Percentiles rank a stretch among this genome's conserved stretches.
Evolutionary conservation across 1,140 invertebrate species (phyloP).

Genomic region (Cylas formicarius): DNA sequence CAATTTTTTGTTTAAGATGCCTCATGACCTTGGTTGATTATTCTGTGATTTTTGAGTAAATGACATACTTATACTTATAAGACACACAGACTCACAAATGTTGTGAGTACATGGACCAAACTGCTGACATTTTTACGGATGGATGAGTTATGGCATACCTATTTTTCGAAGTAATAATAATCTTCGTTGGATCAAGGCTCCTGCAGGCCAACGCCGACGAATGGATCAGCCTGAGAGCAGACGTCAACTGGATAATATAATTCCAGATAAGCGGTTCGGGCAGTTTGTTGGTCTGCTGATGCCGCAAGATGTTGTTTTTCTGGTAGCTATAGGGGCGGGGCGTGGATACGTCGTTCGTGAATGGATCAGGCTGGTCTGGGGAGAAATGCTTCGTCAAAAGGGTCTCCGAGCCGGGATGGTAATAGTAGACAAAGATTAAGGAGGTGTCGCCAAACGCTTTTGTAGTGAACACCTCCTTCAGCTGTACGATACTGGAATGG

Average conservation of each 20-base stretch:
- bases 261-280: slow-evolving; percentile 92
- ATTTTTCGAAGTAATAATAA: slow-evolving; percentile 68
- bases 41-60: too few species aligned
- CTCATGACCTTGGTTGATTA: too few species aligned
- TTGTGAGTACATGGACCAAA: too few species aligned
- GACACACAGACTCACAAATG: too few species aligned
- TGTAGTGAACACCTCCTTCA: slow-evolving; percentile 90
- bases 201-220: slow-evolving; percentile 53
- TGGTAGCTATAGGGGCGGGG: slow-evolving; percentile 75
- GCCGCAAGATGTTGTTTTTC: slow-evolving; percentile 66
- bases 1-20: too few species aligned
- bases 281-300: slow-evolving; percentile 65
- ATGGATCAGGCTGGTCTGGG: slow-evolving; percentile 69
- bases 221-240: slow-evolving; percentile 88
- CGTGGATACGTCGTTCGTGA: slow-evolving; percentile 74
- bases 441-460: slow-evolving; percentile 94
- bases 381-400: slow-evolving; percentile 81
- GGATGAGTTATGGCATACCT: slow-evolving; percentile 33
- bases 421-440: slow-evolving; percentile 94
- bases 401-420: slow-evolving; percentile 84
- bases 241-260: slow-evolving; percentile 91
- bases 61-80: too few species aligned
- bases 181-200: slow-evolving; percentile 85
- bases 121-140: not conserved
- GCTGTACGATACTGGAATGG: slow-evolving; percentile 87